Conservation (phyloP, 2,888 invertebrate species). For the Mesorhabditis spiculigera region DNA sequence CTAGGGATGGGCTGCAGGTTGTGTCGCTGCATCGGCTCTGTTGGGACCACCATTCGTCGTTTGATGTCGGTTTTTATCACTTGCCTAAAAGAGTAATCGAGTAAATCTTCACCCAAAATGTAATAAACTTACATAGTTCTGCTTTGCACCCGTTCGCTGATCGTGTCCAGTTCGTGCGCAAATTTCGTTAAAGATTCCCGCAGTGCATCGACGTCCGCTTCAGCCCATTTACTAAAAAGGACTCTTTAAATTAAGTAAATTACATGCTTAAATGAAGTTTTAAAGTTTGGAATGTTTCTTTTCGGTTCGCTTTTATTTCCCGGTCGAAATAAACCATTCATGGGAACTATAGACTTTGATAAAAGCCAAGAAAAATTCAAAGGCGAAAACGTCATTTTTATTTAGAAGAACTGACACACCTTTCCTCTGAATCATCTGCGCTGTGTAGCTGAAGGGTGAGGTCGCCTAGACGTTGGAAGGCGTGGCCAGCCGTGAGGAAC, state of each 20-base stretch:
- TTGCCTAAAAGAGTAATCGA: constrained; percentile 21
- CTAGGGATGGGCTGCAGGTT: background rate
- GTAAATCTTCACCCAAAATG: background rate
- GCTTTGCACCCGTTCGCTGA: constrained; percentile 39
- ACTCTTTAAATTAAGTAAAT: no score
- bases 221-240: constrained; percentile 43
- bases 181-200: constrained; percentile 45
- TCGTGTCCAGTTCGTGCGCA: constrained; percentile 50
- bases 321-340: no score
- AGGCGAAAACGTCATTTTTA: background rate
- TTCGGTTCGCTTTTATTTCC: no score
- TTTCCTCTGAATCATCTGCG: constrained; percentile 30
- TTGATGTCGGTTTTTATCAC: constrained; percentile 44
- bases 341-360: background rate
- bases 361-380: background rate
- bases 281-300: no score
- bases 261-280: no score
- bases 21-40: background rate
- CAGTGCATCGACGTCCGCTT: constrained; percentile 46
- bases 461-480: constrained; percentile 53
- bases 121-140: constrained; percentile 36
- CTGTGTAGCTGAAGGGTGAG: constrained; percentile 45
- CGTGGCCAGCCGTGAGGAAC: constrained; percentile 52
- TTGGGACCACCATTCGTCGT: constrained; percentile 19
- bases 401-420: constrained; percentile 13